A percentile compares a stretch with the other conserved stretches of the same genome.
phyloP scores from a whole-genome alignment of 1,140 invertebrate genomes.

The Lucilia sericata region DNA sequence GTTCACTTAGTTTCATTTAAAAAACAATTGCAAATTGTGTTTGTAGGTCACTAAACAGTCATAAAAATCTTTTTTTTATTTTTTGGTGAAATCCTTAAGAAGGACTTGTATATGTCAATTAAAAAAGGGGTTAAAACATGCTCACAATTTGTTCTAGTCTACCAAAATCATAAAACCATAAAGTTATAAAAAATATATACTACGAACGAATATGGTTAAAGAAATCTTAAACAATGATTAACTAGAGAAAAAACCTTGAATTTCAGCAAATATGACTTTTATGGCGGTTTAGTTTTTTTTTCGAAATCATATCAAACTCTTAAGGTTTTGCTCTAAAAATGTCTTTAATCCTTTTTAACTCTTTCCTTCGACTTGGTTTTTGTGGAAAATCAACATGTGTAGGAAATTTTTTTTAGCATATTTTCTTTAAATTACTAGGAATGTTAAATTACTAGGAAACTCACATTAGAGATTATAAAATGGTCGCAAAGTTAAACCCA shows the following conservation, averaged over 20 bases:
- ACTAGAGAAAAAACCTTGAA: constrained; percentile 9
- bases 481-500: not conserved
- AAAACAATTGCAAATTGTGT: constrained; percentile 47
- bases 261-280: not conserved
- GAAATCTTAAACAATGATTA: not conserved
- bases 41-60: constrained; percentile 37
- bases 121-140: constrained; percentile 44
- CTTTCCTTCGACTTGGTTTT: not conserved
- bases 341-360: not conserved
- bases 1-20: constrained; percentile 41
- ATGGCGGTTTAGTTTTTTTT: not conserved
- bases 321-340: not conserved
- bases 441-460: not conserved
- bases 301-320: not conserved
- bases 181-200: constrained; percentile 26
- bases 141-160: not conserved
- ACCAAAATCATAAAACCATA: constrained; percentile 44
- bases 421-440: not conserved
- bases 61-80: not conserved
- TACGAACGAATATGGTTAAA: not conserved
- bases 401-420: not conserved
- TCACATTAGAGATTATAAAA: not conserved
- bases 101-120: not conserved
- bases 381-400: not conserved
- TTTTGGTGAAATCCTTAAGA: too few species aligned